phyloP scores from a whole-genome alignment of 2,797 vertebrate species.

The Dicrostonyx torquatus region DNA sequence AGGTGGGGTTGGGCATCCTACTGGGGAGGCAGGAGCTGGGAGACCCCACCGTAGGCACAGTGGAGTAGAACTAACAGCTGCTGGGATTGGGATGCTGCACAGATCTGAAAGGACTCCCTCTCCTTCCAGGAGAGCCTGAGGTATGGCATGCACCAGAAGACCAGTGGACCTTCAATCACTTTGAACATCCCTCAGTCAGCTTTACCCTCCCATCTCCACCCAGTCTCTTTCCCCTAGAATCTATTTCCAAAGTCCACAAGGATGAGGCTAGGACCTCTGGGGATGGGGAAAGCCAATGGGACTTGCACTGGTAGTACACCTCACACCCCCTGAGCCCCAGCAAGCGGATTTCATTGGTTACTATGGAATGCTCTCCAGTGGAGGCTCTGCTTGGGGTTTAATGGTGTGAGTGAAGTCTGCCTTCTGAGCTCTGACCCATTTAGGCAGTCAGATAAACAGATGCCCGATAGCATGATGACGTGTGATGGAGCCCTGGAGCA shows the following conservation, averaged over 20 bases:
- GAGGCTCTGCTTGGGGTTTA: neutral
- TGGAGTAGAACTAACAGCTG: neutral
- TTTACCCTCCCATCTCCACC: neutral
- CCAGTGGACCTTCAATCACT: neutral
- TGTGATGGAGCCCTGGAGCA: neutral
- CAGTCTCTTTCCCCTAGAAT: constrained; percentile 61
- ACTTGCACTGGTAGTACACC: rapidly evolving
- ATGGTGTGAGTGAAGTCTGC: neutral
- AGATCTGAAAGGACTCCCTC: neutral
- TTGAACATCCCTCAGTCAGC: neutral
- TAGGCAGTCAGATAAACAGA: neutral
- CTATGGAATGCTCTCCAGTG: neutral
- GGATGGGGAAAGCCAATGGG: neutral
- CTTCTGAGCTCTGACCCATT: neutral
- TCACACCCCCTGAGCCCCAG: neutral
- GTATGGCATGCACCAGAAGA: neutral
- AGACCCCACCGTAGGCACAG: neutral
- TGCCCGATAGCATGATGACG: neutral
- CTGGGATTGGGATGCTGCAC: neutral
- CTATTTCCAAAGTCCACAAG: constrained; percentile 66
- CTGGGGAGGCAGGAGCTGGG: neutral
- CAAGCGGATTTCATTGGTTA: neutral
- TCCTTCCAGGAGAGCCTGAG: neutral
- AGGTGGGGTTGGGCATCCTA: neutral
- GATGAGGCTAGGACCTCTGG: neutral